Conservation (phyloP, 2,113 vertebrate genomes). For the Elephantulus edwardii region DNA sequence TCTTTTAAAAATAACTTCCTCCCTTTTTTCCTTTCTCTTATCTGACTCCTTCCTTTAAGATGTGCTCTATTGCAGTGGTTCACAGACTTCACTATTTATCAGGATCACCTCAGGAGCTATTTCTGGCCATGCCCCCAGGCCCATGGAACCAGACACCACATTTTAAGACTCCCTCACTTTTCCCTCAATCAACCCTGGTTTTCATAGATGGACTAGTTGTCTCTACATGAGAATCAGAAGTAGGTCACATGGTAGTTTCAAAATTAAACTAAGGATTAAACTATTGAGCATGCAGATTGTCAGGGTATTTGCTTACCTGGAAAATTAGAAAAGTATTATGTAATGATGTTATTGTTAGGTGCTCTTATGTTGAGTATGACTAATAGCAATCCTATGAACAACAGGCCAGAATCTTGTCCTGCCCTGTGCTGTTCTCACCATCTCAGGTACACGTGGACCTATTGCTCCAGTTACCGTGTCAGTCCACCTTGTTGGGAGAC, state of each 20-base stretch:
- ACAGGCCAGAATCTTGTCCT: too few relatives aligned
- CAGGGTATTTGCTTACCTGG: neutral
- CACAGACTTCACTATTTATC: neutral
- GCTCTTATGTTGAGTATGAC: too few relatives aligned
- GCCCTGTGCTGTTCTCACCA: too few relatives aligned
- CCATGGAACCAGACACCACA: neutral
- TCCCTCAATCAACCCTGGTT: neutral
- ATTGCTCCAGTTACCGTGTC: too few relatives aligned
- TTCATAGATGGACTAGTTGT: neutral
- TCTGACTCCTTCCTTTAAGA: neutral
- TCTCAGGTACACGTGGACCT: too few relatives aligned
- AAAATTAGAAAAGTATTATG: neutral
- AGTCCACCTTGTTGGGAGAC: too few relatives aligned
- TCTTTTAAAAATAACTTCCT: neutral
- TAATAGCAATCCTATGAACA: too few relatives aligned
- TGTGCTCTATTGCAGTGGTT: neutral
- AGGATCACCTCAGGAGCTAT: neutral
- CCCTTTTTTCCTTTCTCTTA: neutral
- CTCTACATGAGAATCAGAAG: neutral
- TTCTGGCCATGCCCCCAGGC: neutral
- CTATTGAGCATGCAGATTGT: neutral
- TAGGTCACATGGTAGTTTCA: neutral
- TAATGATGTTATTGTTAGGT: too few relatives aligned
- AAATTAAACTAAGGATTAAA: conserved; percentile 27
- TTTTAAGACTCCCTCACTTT: neutral